A percentile compares a stretch with the other conserved stretches of the same genome.
Conservation (phyloP, 2,797 vertebrate species). For the Takifugu rubripes region DNA sequence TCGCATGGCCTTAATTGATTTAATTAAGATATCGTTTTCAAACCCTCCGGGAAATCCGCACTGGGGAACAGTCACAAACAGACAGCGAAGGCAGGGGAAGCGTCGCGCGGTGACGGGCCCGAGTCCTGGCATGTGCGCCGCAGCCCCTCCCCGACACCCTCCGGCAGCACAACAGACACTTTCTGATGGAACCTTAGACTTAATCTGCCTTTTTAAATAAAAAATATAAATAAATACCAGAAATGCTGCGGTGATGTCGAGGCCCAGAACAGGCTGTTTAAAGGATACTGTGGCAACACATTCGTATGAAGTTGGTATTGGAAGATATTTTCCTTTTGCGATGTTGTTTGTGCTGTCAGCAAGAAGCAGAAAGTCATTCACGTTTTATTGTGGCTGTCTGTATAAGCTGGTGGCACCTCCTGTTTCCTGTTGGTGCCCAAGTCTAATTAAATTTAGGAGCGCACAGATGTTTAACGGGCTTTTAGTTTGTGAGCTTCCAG, state of each 20-base stretch:
- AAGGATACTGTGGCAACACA: neutral
- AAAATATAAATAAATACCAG: neutral
- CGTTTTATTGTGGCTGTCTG: too few species aligned
- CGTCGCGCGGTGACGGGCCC: constrained; percentile 31
- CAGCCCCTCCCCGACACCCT: constrained; percentile 13
- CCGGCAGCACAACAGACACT: neutral
- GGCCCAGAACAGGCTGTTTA: neutral
- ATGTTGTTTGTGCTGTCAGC: too few species aligned
- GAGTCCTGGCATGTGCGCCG: constrained; percentile 10
- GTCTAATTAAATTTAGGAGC: too few species aligned
- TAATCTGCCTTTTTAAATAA: neutral
- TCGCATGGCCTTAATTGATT: constrained; percentile 44
- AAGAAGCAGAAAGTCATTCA: too few species aligned
- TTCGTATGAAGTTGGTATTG: too few species aligned
- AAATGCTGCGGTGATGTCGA: neutral
- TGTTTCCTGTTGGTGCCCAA: too few species aligned
- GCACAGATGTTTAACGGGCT: too few species aligned
- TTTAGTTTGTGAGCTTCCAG: too few species aligned
- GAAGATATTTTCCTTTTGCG: too few species aligned
- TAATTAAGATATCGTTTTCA: constrained; percentile 50
- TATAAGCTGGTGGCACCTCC: too few species aligned
- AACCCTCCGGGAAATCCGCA: constrained; percentile 24
- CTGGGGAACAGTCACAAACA: constrained; percentile 21
- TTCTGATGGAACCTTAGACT: constrained; percentile 4
- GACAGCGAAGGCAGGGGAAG: constrained; percentile 12